Conservation (phyloP, 2,797 vertebrate species). For the Bradypodion ventrale region DNA sequence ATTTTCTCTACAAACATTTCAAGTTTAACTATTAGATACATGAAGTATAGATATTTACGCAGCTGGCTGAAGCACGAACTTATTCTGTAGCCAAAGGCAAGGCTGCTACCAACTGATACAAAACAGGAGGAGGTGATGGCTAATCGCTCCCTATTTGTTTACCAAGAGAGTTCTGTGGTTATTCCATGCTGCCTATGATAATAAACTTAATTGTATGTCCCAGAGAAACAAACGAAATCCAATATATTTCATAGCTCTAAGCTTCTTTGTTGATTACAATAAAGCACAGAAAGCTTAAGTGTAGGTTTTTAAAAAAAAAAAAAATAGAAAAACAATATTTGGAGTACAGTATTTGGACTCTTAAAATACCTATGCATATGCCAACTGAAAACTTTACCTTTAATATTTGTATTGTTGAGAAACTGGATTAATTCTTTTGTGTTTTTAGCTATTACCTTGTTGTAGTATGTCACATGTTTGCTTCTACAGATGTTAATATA, state of each 20-base stretch:
- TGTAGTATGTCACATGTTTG: neutral
- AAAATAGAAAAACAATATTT: neutral
- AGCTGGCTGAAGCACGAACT: constrained; percentile 51
- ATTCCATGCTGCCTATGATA: constrained; percentile 8
- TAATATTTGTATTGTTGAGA: neutral
- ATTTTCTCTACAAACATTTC: constrained; percentile 64
- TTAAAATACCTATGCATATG: neutral
- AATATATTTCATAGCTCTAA: neutral
- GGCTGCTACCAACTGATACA: constrained; percentile 48
- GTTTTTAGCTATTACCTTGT: neutral
- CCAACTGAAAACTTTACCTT: too few species aligned
- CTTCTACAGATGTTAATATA: neutral
- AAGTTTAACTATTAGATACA: constrained; percentile 56
- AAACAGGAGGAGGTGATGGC: constrained; percentile 41
- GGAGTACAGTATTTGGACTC: neutral
- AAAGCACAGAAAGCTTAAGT: neutral
- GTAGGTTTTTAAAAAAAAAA: neutral
- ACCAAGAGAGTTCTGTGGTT: neutral
- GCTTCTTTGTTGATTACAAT: neutral
- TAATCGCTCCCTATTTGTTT: neutral
- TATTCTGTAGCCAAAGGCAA: constrained; percentile 48
- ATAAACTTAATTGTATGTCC: constrained; percentile 47
- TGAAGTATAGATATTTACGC: constrained; percentile 55
- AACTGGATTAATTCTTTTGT: neutral
- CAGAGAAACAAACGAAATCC: neutral